Evolutionary conservation across 2,797 vertebrate genomes (phyloP).

Genomic region (Australoheros facetus): DNA sequence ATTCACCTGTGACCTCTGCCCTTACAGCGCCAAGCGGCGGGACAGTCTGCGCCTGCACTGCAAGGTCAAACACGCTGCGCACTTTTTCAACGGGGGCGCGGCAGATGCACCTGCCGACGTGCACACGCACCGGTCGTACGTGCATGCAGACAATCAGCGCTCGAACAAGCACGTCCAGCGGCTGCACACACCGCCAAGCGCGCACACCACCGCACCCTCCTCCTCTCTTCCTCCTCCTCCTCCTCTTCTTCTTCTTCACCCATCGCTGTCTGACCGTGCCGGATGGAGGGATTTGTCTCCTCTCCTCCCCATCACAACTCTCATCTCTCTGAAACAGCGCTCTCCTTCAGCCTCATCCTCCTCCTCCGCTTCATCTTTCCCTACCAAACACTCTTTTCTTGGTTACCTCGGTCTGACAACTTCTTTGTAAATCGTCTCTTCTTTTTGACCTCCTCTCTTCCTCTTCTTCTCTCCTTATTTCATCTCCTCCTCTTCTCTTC

Average conservation of each 20-base stretch:
- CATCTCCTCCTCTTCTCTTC: background rate
- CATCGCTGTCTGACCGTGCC: conserved; percentile 48
- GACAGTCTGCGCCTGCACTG: conserved; percentile 99
- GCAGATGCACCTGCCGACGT: conserved; percentile 85
- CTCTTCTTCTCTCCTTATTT: background rate
- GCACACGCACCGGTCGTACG: conserved; percentile 72
- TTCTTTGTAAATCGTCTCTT: conserved; percentile 81
- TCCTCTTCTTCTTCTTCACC: conserved; percentile 39
- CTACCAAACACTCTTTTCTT: conserved; percentile 94
- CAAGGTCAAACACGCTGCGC: conserved; percentile 90
- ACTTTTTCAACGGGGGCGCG: background rate
- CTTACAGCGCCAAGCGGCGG: conserved; percentile 98
- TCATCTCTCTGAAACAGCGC: conserved; percentile 84
- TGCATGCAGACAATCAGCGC: conserved; percentile 60
- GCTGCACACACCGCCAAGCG: conserved; percentile 82
- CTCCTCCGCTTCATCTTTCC: conserved; percentile 81
- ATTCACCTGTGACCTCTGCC: conserved; percentile 98
- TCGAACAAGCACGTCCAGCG: conserved; percentile 78
- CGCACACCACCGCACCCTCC: conserved; percentile 51
- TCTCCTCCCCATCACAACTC: conserved; percentile 87
- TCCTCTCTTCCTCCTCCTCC: conserved; percentile 49
- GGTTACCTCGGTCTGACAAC: conserved; percentile 93
- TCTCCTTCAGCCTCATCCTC: conserved; percentile 66
- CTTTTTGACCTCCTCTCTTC: background rate
- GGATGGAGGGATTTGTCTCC: conserved; percentile 72